A percentile compares a stretch with the other conserved stretches of the same genome.
phyloP scores from a whole-genome alignment of 2,113 vertebrate genomes.

The Saguinus imperator region DNA sequence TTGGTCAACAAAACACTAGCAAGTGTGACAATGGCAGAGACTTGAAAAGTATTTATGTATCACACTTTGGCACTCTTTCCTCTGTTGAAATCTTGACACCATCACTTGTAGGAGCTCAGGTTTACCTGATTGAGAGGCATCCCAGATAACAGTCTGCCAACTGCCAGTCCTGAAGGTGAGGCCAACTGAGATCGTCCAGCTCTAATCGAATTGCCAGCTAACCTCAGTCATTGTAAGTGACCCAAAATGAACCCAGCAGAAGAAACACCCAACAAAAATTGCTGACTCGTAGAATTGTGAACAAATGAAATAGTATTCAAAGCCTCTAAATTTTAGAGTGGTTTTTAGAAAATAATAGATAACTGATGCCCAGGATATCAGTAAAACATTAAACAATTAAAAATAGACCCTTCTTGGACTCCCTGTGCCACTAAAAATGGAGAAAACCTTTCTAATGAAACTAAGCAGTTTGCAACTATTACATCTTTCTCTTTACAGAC shows the following conservation, averaged over 20 bases:
- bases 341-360: not conserved
- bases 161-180: not conserved
- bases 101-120: not conserved
- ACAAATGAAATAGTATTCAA: not conserved
- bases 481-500: not conserved
- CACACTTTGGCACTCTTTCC: not conserved
- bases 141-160: not conserved
- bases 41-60: not conserved
- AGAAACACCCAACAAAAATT: not conserved
- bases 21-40: not conserved
- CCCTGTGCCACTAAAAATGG: not conserved
- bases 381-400: not conserved
- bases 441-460: not conserved
- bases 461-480: not conserved
- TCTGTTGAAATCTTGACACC: not conserved
- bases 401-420: not conserved
- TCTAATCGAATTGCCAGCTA: not conserved
- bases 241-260: not conserved
- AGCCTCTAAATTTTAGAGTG: not conserved
- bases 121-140: not conserved
- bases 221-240: not conserved
- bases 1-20: not conserved
- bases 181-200: not conserved
- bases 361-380: not conserved
- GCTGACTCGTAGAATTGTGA: not conserved